These are phyloP conservation scores for Callipepla californica DNA, from an alignment of 2,113 vertebrate species.

Conservation along the genomic window DNA sequence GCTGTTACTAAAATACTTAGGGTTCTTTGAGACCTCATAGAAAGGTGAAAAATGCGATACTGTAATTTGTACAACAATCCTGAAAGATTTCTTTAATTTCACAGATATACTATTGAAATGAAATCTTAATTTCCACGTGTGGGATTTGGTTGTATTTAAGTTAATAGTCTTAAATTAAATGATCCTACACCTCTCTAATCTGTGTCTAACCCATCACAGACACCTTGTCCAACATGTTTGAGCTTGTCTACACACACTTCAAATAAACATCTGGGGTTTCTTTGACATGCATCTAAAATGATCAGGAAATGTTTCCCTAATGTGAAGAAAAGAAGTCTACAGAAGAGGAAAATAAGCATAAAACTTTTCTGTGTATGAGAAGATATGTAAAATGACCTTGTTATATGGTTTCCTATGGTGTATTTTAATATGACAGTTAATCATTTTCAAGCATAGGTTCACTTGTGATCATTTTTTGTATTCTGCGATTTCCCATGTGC, in stretches of 20 bases:
- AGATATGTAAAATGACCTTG: background rate
- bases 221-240: background rate
- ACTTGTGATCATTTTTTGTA: background rate
- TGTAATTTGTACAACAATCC: background rate
- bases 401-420: background rate
- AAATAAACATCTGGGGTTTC: background rate
- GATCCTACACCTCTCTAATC: background rate
- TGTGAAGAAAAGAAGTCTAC: background rate
- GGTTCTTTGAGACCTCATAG: background rate
- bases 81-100: background rate
- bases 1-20: background rate
- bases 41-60: background rate
- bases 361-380: too few species aligned
- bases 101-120: background rate
- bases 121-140: background rate
- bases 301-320: background rate
- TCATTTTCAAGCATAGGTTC: background rate
- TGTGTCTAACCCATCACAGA: background rate
- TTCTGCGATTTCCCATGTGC: background rate
- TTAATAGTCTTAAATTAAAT: background rate
- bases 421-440: background rate
- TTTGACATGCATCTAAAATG: background rate
- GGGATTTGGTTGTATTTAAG: background rate
- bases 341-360: background rate
- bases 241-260: background rate